Evolutionary conservation across 1,140 invertebrate species (phyloP).

Genomic region (Musca domestica): DNA sequence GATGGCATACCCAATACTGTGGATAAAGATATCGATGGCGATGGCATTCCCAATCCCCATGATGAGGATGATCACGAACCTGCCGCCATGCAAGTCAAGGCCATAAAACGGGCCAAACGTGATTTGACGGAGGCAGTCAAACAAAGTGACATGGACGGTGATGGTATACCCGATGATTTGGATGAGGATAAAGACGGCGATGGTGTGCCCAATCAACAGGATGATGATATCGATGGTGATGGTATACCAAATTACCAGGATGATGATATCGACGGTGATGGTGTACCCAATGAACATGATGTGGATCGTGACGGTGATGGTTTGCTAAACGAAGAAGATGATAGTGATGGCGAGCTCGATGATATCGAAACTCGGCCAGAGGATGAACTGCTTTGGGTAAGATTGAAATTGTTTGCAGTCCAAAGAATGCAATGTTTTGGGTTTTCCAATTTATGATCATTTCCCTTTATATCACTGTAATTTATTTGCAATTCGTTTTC

Average conservation of each 20-base stretch:
- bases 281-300: slow-evolving; percentile 30
- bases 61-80: slow-evolving; percentile 42
- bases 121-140: slow-evolving; percentile 41
- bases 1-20: slow-evolving; percentile 45
- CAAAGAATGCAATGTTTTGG: too few relatives aligned
- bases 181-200: slow-evolving; percentile 15
- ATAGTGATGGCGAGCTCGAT: slow-evolving; percentile 38
- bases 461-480: too few relatives aligned
- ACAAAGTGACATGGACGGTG: slow-evolving; percentile 33
- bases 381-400: slow-evolving; percentile 62
- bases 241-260: slow-evolving; percentile 37
- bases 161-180: slow-evolving; percentile 24
- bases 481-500: too few relatives aligned
- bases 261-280: slow-evolving; percentile 36
- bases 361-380: slow-evolving; percentile 49
- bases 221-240: slow-evolving; percentile 30
- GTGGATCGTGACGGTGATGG: slow-evolving; percentile 29
- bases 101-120: slow-evolving; percentile 33
- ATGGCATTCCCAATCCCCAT: slow-evolving; percentile 52
- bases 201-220: slow-evolving; percentile 29
- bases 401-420: slow-evolving; percentile 23
- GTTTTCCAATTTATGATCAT: too few relatives aligned
- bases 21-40: slow-evolving; percentile 45
- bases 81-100: slow-evolving; percentile 44
- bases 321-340: slow-evolving; percentile 27